Evolutionary conservation across 1,140 invertebrate genomes (phyloP).

Genomic region (Odontomachus brunneus): DNA sequence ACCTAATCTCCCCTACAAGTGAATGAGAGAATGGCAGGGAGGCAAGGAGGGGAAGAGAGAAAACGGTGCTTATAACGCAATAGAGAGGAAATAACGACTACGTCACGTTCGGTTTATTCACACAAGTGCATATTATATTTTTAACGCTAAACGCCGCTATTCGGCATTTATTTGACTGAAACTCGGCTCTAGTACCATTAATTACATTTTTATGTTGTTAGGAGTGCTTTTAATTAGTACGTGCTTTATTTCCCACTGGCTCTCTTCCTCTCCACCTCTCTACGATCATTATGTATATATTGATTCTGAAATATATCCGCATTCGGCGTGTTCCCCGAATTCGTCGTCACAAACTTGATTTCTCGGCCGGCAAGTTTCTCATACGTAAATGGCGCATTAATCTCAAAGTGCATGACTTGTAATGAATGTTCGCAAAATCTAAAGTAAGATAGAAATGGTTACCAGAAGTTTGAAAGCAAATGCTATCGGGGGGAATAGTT

Average conservation of each 20-base stretch:
- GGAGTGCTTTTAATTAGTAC: conserved; percentile 33
- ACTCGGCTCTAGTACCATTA: conserved; percentile 2
- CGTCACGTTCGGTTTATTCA: background rate
- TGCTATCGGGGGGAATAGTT: background rate
- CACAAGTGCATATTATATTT: background rate
- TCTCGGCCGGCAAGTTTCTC: background rate
- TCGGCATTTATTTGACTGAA: conserved; percentile 31
- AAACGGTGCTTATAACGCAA: background rate
- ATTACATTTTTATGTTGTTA: conserved; percentile 17
- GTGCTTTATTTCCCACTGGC: background rate
- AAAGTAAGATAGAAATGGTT: background rate
- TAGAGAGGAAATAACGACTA: background rate
- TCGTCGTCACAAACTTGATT: conserved; percentile 23
- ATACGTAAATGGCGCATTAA: background rate
- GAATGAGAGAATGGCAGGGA: no score
- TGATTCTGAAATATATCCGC: conserved; percentile 14
- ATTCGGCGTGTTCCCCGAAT: background rate
- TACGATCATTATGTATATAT: background rate
- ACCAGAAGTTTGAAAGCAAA: background rate
- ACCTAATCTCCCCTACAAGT: no score
- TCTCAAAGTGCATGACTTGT: background rate
- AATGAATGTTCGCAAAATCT: background rate
- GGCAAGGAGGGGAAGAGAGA: no score
- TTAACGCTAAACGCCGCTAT: background rate
- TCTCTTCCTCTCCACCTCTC: no score